A percentile compares a stretch with the other conserved stretches of the same genome.
phyloP scores from a whole-genome alignment of 2,113 vertebrate genomes.

The Pangasianodon gigas region DNA sequence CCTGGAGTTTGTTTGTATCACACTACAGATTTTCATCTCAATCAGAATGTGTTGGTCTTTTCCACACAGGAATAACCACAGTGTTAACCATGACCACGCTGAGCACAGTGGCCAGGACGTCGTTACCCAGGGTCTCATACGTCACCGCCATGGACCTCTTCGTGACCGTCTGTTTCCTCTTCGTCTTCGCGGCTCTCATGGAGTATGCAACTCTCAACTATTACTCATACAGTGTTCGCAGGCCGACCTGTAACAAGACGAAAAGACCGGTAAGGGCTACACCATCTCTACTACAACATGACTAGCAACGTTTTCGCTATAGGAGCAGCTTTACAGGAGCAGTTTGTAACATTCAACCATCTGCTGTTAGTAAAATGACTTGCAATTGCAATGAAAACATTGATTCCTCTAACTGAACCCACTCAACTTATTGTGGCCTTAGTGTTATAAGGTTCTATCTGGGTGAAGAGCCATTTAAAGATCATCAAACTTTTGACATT shows the following conservation, averaged over 20 bases:
- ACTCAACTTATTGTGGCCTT: background rate
- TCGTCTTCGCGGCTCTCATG: slow-evolving; percentile 96
- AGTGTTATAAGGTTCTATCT: too few species aligned
- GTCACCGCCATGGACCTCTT: slow-evolving; percentile 97
- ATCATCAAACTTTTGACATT: background rate
- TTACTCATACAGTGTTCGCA: slow-evolving; percentile 81
- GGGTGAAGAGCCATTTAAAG: background rate
- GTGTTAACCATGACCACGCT: slow-evolving; percentile 97
- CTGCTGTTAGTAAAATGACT: background rate
- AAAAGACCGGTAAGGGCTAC: slow-evolving; percentile 79
- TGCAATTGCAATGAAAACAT: background rate
- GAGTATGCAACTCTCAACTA: slow-evolving; percentile 96
- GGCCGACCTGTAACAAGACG: slow-evolving; percentile 75
- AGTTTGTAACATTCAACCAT: background rate
- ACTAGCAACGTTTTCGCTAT: background rate
- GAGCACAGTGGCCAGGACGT: slow-evolving; percentile 91
- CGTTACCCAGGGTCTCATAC: slow-evolving; percentile 91
- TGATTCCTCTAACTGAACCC: too few species aligned
- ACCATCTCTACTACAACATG: background rate
- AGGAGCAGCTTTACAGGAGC: background rate
- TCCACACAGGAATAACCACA: slow-evolving; percentile 87
- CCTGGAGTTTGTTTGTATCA: background rate
- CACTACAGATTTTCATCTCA: background rate
- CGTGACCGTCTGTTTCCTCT: slow-evolving; percentile 95
- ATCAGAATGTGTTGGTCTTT: slow-evolving; percentile 25